Base-by-base conservation (phyloP, 23 tunicate species). In the Ciona savignyi region DNA sequence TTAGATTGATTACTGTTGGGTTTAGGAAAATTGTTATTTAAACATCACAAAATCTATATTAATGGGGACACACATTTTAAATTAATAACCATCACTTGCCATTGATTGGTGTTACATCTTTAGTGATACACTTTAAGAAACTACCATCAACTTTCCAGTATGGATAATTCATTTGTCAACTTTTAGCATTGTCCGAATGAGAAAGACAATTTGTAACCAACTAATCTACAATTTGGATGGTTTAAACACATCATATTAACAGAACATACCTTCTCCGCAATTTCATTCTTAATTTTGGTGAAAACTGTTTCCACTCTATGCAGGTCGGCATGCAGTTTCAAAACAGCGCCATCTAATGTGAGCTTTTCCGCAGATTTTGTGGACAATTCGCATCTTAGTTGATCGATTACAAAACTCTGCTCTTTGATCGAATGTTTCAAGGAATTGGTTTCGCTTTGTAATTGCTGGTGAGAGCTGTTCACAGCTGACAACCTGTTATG, bases 221-320 rank as follows among this genome's bases (percentile, higher is more conserved):
- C 61, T 11, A 11, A 49, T 49, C 20, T 49, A 49, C 15, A 49
- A 15, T 49, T 49, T 20, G 15, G 61, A 20, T 49, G 15, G 15
- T 49, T 11, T 11, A 73, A 62, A n/a, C 15, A 51, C 20, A 48
- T n/a, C 69, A 24, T 65, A 29, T 69, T 29, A 11, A 30, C 11
- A 28, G 9, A 27, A 23, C 35, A 0, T 67, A 87, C 95, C 71
- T 87, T 87, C 26, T 80, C 77, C 20, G 69, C 60, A 65, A 87
- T 75, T 48, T 87, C 87, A 51, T 77, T 64, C 51, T 77, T 87
- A 2, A 87, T 77, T 51, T 77, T 87, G 4, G 81, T 62, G 56
- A 87, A 87, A 34, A 86, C 70, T 4, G 79, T 51, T 61, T 87
- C 86, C 65, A 87, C 95, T 31, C 72, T 78, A 28, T 60, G 51